A percentile compares a stretch with the other conserved stretches of the same genome.
Conservation (phyloP, 2,113 vertebrate species). For the Phoenicopterus ruber region DNA sequence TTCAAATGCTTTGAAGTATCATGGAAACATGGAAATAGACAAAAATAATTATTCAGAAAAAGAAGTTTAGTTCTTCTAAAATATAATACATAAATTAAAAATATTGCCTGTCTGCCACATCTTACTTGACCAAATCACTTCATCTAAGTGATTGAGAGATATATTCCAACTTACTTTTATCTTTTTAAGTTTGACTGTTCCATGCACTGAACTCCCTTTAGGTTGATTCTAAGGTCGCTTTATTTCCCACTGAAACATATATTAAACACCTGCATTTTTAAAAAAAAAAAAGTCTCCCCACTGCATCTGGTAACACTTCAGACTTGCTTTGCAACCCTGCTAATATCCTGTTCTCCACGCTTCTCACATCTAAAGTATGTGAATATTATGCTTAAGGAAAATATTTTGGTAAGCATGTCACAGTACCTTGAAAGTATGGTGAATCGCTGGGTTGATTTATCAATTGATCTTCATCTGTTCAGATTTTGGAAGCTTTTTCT, state of each 20-base stretch:
- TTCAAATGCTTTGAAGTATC: neutral
- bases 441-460: constrained; percentile 61
- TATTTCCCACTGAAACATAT: constrained; percentile 12
- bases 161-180: neutral
- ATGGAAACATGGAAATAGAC: neutral
- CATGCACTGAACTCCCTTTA: neutral
- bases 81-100: neutral
- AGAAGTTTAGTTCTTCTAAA: neutral
- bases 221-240: neutral
- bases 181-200: neutral
- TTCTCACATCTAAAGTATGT: constrained; percentile 26
- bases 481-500: constrained; percentile 59
- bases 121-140: neutral
- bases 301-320: constrained; percentile 46
- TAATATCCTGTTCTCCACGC: constrained; percentile 21
- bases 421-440: constrained; percentile 69
- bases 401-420: constrained; percentile 28
- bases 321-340: neutral
- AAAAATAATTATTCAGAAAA: neutral
- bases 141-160: neutral
- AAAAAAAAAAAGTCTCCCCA: neutral
- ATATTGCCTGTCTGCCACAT: neutral
- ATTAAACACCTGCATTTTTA: neutral
- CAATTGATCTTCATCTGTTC: constrained; percentile 75
- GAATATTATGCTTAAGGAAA: constrained; percentile 31